Conservation (phyloP, 2,797 vertebrate species). For the Malacoctenus gilli region DNA sequence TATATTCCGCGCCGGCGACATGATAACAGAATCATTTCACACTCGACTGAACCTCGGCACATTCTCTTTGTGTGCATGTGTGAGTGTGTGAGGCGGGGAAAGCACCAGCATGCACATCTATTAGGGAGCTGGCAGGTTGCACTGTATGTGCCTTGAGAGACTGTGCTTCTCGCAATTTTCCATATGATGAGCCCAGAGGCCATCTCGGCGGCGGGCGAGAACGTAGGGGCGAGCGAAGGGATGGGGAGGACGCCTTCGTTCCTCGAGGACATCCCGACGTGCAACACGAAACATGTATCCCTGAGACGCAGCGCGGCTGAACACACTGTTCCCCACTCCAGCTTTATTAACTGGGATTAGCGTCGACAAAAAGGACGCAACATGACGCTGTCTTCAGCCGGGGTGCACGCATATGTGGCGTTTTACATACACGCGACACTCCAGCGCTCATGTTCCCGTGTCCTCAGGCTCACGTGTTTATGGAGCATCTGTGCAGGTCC, state of each 20-base stretch:
- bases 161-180: constrained; percentile 52
- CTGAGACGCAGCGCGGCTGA: constrained; percentile 25
- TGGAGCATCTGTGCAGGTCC: constrained; percentile 69
- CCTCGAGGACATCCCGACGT: constrained; percentile 23
- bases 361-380: constrained; percentile 40
- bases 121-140: constrained; percentile 37
- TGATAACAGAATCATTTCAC: constrained; percentile 82
- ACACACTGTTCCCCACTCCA: constrained; percentile 44
- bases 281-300: constrained; percentile 23
- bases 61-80: constrained; percentile 25
- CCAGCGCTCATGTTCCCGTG: constrained; percentile 16
- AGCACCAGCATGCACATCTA: constrained; percentile 30
- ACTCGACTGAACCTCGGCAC: constrained; percentile 56
- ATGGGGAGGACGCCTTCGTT: constrained; percentile 11
- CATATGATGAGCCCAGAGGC: constrained; percentile 58
- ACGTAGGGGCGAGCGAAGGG: constrained; percentile 4
- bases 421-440: constrained; percentile 6
- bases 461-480: constrained; percentile 51
- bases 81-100: constrained; percentile 19
- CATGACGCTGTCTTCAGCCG: constrained; percentile 27
- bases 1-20: constrained; percentile 76
- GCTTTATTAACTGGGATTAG: constrained; percentile 47
- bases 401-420: background rate
- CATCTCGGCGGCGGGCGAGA: constrained; percentile 28
- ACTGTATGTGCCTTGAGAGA: constrained; percentile 41